A percentile compares a stretch with the other conserved stretches of the same genome.
Evolutionary conservation across 2,113 vertebrate species (phyloP).

Genomic region (Cyprinus carpio): DNA sequence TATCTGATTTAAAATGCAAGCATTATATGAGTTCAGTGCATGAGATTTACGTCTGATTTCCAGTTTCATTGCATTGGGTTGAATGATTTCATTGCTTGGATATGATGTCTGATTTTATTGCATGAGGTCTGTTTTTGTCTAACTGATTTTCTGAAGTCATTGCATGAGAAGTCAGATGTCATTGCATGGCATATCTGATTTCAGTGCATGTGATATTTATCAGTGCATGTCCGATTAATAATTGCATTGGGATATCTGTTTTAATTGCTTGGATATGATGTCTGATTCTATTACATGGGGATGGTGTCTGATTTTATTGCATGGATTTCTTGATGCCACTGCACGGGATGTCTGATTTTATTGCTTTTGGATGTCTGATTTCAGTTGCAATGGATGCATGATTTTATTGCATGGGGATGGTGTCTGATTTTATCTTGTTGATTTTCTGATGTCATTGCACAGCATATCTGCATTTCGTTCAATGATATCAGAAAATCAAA

Average conservation of each 20-base stretch:
- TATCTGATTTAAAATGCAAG: neutral
- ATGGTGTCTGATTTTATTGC: too few species aligned
- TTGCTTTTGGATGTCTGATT: too few species aligned
- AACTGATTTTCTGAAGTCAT: neutral
- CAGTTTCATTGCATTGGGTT: too few species aligned
- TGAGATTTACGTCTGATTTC: neutral
- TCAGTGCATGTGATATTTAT: too few species aligned
- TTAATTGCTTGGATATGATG: neutral
- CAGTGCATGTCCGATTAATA: too few species aligned
- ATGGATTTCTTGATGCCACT: neutral
- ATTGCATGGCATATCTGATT: too few species aligned
- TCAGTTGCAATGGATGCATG: too few species aligned
- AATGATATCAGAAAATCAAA: too few species aligned
- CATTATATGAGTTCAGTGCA: too few species aligned
- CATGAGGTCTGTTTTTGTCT: neutral
- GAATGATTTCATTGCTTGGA: neutral
- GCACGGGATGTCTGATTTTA: too few species aligned
- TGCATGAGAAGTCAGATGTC: too few species aligned
- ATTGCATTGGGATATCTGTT: neutral
- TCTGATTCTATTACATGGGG: too few species aligned
- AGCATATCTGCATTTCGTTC: neutral
- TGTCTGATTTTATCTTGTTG: neutral
- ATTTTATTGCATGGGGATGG: neutral
- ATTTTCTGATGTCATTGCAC: neutral
- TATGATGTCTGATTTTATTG: neutral